A percentile compares a stretch with the other conserved stretches of the same genome.
Conservation (phyloP, 1,140 invertebrate genomes). For the Drosophila kanapiae region DNA sequence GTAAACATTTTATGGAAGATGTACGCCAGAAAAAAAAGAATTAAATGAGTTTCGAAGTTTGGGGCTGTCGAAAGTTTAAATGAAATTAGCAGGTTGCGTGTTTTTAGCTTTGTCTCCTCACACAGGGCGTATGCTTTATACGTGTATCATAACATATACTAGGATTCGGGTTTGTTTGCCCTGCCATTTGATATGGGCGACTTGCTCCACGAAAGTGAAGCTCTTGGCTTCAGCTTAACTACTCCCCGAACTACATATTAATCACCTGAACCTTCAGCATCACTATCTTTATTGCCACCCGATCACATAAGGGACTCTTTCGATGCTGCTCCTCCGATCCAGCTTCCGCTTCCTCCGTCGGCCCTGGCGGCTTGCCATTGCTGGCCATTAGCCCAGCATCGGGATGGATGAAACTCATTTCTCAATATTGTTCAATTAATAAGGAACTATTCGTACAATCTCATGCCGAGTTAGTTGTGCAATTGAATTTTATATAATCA, state of each 20-base stretch:
- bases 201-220: too few species aligned
- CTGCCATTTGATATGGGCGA: not conserved
- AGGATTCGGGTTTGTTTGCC: not conserved
- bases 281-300: slow-evolving; percentile 70
- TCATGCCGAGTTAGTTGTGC: slow-evolving; percentile 41
- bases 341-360: slow-evolving; percentile 2
- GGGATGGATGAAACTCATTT: slow-evolving; percentile 78
- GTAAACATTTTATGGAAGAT: slow-evolving; percentile 41
- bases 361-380: not conserved
- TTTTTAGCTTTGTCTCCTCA: slow-evolving; percentile 2
- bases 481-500: slow-evolving; percentile 70
- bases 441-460: slow-evolving; percentile 5
- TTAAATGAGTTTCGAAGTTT: slow-evolving; percentile 53
- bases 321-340: not conserved
- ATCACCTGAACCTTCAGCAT: slow-evolving; percentile 77
- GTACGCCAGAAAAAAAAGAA: slow-evolving; percentile 21
- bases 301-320: slow-evolving; percentile 20
- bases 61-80: slow-evolving; percentile 20
- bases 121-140: slow-evolving; percentile 19
- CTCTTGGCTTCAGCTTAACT: not conserved
- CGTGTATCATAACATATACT: not conserved
- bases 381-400: slow-evolving; percentile 55
- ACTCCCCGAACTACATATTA: not conserved
- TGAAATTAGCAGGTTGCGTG: slow-evolving; percentile 33
- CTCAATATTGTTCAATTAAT: not conserved